These are phyloP conservation scores for Tetragonula clypearis DNA, from an alignment of 1,140 invertebrate species.

Conservation along the genomic window DNA sequence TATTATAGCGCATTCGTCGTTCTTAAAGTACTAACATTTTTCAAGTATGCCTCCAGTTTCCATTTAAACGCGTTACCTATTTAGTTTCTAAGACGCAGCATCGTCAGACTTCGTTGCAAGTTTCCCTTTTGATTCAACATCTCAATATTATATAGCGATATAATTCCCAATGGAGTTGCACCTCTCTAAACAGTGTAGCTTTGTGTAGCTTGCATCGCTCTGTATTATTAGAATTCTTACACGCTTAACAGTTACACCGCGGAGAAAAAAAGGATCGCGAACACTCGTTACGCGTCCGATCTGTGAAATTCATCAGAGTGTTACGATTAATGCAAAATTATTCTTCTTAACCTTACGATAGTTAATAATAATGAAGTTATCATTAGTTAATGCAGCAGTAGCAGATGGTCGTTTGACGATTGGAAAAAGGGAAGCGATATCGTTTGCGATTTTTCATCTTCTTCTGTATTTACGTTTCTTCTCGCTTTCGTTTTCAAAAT, in stretches of 20 bases:
- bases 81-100: conserved; percentile 29
- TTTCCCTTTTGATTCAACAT: conserved; percentile 20
- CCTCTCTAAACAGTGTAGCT: conserved; percentile 14
- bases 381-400: conserved; percentile 61
- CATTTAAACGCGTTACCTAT: conserved; percentile 7
- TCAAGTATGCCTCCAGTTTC: not conserved
- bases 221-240: conserved; percentile 34
- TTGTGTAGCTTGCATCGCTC: conserved; percentile 20
- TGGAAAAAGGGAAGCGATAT: conserved; percentile 49
- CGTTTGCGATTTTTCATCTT: conserved; percentile 47
- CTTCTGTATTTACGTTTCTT: conserved; percentile 5
- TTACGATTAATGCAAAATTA: conserved; percentile 65
- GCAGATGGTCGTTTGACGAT: conserved; percentile 51
- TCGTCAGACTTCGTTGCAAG: conserved; percentile 48
- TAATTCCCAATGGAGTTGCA: conserved; percentile 33
- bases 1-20: not conserved
- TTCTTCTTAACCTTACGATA: conserved; percentile 58
- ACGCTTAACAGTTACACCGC: conserved; percentile 50
- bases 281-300: conserved; percentile 40
- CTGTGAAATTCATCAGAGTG: conserved; percentile 36
- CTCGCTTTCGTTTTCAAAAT: conserved; percentile 36
- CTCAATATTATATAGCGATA: conserved; percentile 11
- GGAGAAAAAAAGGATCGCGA: conserved; percentile 46
- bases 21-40: conserved; percentile 6
- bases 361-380: conserved; percentile 65